phyloP scores from a whole-genome alignment of 2,797 vertebrate species.

The Hippocampus kuda region DNA sequence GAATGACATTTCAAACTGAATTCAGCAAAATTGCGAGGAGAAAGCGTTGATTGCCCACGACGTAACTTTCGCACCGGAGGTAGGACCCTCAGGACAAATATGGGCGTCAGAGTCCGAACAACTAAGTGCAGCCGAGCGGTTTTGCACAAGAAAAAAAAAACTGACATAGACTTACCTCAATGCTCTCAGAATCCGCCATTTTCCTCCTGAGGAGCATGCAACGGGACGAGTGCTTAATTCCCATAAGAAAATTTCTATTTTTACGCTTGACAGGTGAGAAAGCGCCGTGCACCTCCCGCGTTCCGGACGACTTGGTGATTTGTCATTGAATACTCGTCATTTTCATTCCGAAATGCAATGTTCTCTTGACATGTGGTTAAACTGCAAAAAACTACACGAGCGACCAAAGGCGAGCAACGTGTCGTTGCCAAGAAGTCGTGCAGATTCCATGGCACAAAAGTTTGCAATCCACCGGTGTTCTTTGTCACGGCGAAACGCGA shows the following conservation, averaged over 20 bases:
- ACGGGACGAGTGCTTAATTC: conserved; percentile 97
- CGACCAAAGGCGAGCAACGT: background rate
- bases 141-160: background rate
- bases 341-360: background rate
- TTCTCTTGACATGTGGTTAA: background rate
- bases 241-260: conserved; percentile 72
- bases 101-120: background rate
- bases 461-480: conserved; percentile 46
- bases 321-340: conserved; percentile 25
- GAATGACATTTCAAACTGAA: background rate
- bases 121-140: background rate
- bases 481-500: background rate
- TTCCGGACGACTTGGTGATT: background rate
- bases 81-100: conserved; percentile 9
- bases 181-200: conserved; percentile 90
- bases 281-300: background rate
- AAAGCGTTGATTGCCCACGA: conserved; percentile 6
- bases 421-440: conserved; percentile 18
- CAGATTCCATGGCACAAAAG: conserved; percentile 59
- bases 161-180: conserved; percentile 79
- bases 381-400: background rate
- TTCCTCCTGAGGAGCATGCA: conserved; percentile 96
- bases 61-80: conserved; percentile 30
- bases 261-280: conserved; percentile 28
- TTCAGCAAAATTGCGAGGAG: background rate